These are phyloP conservation scores for Butorides virescens DNA, from an alignment of 2,113 vertebrate species.

Conservation along the genomic window DNA sequence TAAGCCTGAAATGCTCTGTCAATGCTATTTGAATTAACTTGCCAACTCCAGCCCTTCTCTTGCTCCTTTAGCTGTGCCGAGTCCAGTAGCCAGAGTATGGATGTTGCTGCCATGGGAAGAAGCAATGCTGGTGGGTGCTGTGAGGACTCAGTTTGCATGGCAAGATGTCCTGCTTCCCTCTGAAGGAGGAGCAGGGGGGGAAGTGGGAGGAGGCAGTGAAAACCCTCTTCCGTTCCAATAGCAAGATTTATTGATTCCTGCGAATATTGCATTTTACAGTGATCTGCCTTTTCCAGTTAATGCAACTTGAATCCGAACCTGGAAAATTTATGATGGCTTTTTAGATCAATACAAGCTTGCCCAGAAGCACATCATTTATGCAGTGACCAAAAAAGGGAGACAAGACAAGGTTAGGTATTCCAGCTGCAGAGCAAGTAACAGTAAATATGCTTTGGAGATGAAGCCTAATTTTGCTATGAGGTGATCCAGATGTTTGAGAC, in stretches of 20 bases:
- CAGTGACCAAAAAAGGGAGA: not conserved
- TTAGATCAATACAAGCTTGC: slow-evolving; percentile 39
- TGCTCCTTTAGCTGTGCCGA: not conserved
- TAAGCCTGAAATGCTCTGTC: not conserved
- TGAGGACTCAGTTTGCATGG: not conserved
- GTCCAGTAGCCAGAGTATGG: not conserved
- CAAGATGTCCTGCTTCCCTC: not conserved
- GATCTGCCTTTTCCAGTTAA: slow-evolving; percentile 28
- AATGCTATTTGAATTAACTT: not conserved
- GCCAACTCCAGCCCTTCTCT: not conserved
- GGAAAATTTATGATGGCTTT: slow-evolving; percentile 44
- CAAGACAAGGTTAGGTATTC: not conserved
- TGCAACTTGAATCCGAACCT: slow-evolving; percentile 51
- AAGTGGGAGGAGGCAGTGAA: not conserved
- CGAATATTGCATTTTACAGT: slow-evolving; percentile 1
- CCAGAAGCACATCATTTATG: not conserved
- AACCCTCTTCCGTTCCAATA: not conserved
- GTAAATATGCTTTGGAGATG: not conserved
- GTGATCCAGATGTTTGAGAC: not conserved
- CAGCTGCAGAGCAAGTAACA: not conserved
- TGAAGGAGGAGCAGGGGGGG: not conserved
- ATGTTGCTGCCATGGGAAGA: not conserved
- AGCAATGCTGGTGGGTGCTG: rapidly evolving
- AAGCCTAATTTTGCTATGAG: not conserved
- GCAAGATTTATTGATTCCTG: slow-evolving; percentile 51